Evolutionary conservation across 2,888 invertebrate genomes (phyloP), one percentile per base, ranked within the genome.

Genomic region (Andrena chrysosceles): DNA sequence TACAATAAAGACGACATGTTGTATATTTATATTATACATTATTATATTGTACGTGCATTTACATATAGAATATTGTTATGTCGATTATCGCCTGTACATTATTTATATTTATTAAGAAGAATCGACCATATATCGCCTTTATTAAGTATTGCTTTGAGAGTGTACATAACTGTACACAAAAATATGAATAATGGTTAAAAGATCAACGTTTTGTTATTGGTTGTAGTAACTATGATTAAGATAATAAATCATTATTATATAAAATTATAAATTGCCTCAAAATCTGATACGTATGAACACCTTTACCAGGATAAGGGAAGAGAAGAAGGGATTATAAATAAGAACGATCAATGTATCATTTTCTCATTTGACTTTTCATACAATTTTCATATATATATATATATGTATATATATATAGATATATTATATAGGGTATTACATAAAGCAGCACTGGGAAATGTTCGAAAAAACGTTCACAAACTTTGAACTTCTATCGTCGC

Each of bases 371-470:
- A 80, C 62, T 88, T 88, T 88, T 87, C 77, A 83, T 88, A 89
- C 84, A 85, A 88, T 87, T 88, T 86, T 73, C 78, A 82, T 87
- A 80, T 75, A 74, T 83, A 85, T 70, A 78, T 26, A 77, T 75
- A 59, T 48, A 73, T 66, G 20, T 64, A 77, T 89, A 83, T 89
- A 85, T 90, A 90, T 89, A 91, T 87, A 88, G 83, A 84, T 91
- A 89, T 91, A 91, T 90, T 88, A 90, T 92, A 89, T 91, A 90
- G 90, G 90, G 90, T 92, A 93, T 92, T 93, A 93, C 92, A 92
- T 91, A 92, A 92, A 93, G 93, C 92, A 92, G 91, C 90, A 91
- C 86, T 92, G 90, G 90, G 89, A 91, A 91, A 90, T 89, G 88
- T 91, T 83, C 89, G 89, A 89, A 92, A 81, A 92, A 93, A 91